Evolutionary conservation across 2,888 invertebrate genomes (phyloP).

Genomic region (Caenorhabditis sulstoni): DNA sequence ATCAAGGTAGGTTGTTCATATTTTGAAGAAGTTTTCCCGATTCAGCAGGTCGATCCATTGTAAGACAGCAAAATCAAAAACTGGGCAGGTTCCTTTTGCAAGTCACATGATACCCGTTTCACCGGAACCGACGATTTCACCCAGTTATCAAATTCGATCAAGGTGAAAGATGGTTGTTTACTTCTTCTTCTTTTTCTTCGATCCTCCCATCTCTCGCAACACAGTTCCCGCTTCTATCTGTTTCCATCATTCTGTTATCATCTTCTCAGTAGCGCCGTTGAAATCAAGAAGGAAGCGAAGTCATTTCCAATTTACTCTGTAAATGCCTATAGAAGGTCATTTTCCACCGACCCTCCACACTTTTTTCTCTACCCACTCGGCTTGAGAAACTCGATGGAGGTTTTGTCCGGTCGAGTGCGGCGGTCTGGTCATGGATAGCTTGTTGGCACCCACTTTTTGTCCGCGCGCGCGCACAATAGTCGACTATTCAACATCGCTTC

Average conservation of each 20-base stretch:
- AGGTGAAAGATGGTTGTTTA: background rate
- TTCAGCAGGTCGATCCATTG: too few relatives aligned
- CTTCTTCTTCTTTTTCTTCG: background rate
- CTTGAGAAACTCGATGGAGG: too few relatives aligned
- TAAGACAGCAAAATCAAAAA: too few relatives aligned
- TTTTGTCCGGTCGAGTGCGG: constrained; percentile 11
- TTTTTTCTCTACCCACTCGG: too few relatives aligned
- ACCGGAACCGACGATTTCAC: background rate
- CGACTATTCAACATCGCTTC: constrained; percentile 24
- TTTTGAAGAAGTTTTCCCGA: too few relatives aligned
- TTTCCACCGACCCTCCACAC: background rate
- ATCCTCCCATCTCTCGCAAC: background rate
- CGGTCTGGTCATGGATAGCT: constrained; percentile 26
- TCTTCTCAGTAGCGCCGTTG: background rate
- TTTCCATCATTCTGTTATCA: background rate
- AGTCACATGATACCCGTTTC: too few relatives aligned
- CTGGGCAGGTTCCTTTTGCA: too few relatives aligned
- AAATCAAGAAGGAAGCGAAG: background rate
- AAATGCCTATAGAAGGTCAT: background rate
- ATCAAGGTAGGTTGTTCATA: too few relatives aligned
- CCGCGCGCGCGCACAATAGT: constrained; percentile 14
- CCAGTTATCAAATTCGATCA: background rate
- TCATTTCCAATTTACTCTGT: background rate
- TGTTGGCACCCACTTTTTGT: constrained; percentile 16
- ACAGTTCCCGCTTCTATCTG: background rate